Evolutionary conservation across 2,888 invertebrate species (phyloP).

Genomic region (Scaptomyza reducta): DNA sequence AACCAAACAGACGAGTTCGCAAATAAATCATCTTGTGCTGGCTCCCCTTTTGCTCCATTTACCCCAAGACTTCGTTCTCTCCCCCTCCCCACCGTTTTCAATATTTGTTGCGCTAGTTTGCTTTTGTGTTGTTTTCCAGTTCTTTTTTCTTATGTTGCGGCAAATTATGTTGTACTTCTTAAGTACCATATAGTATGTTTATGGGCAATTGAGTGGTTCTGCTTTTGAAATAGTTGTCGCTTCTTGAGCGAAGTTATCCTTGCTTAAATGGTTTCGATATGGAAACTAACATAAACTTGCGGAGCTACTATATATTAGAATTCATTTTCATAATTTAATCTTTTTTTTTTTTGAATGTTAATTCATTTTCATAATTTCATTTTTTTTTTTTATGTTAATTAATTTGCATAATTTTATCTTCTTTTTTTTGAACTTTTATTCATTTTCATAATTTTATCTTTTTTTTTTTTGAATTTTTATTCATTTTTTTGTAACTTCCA

Average conservation of each 20-base stretch:
- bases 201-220: conserved; percentile 30
- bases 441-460: too few species aligned
- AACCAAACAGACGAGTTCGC: conserved; percentile 75
- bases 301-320: too few species aligned
- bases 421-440: neutral
- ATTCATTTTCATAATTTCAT: too few species aligned
- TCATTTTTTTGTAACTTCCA: too few species aligned
- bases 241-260: neutral
- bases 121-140: conserved; percentile 27
- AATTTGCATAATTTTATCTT: too few species aligned
- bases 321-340: too few species aligned
- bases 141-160: conserved; percentile 79
- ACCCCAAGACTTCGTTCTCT: conserved; percentile 7
- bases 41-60: conserved; percentile 7
- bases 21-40: conserved; percentile 76
- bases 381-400: neutral
- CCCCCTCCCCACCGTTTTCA: neutral
- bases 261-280: neutral
- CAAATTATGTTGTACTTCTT: conserved; percentile 78
- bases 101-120: conserved; percentile 30
- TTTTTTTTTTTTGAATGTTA: neutral
- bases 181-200: conserved; percentile 4
- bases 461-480: neutral
- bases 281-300: neutral
- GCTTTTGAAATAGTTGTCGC: conserved; percentile 3